phyloP scores from a whole-genome alignment of 1,140 invertebrate genomes.

The Tribolium castaneum region DNA sequence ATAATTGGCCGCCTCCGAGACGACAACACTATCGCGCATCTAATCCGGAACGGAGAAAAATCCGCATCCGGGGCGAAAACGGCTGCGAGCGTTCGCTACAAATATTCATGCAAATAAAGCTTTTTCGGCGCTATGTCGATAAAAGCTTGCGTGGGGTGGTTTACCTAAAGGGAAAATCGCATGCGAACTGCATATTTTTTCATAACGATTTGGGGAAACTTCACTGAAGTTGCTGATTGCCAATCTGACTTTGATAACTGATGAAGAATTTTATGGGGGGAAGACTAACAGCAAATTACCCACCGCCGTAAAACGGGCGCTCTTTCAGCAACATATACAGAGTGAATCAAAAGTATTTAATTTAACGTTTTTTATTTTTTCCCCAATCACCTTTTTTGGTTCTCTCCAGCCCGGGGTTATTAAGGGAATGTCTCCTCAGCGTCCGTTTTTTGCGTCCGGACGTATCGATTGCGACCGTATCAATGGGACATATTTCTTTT shows the following conservation, averaged over 20 bases:
- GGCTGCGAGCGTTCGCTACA: neutral
- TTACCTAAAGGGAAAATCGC: conserved; percentile 1
- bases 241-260: neutral
- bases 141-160: conserved; percentile 19
- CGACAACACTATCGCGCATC: conserved; percentile 5
- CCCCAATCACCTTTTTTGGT: neutral
- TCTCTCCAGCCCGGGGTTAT: neutral
- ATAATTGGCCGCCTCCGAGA: conserved; percentile 20
- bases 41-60: neutral
- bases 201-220: neutral
- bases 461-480: conserved; percentile 8
- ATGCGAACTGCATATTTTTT: conserved; percentile 29
- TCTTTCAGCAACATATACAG: neutral
- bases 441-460: neutral
- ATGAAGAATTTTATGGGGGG: neutral
- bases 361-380: neutral
- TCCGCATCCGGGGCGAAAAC: conserved; percentile 3
- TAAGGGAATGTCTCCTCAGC: neutral
- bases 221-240: conserved; percentile 6
- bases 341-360: no score
- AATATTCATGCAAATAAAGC: conserved; percentile 33
- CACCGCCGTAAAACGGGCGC: neutral
- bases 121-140: conserved; percentile 19
- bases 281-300: neutral
- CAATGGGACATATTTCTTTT: conserved; percentile 33